These are phyloP conservation scores for Nicator chloris DNA, from an alignment of 2,113 vertebrate genomes.

Conservation along the genomic window DNA sequence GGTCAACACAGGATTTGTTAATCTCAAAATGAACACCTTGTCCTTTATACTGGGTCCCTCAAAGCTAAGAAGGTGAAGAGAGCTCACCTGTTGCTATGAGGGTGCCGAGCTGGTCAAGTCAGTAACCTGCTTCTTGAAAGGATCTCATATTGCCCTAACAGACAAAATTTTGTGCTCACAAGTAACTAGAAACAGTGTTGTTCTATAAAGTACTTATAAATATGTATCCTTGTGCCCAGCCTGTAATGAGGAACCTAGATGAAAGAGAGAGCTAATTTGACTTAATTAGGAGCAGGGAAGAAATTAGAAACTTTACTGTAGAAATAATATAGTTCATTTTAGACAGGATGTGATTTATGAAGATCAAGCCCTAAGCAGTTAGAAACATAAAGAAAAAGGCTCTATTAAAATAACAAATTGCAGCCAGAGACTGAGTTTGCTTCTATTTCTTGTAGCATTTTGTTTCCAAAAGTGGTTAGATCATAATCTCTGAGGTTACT, in stretches of 20 bases:
- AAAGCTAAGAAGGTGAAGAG: neutral
- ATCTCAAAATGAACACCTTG: neutral
- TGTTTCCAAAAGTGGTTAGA: slow-evolving; percentile 35
- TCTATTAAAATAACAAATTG: slow-evolving; percentile 35
- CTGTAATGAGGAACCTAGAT: neutral
- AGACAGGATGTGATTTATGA: neutral
- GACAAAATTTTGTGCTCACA: neutral
- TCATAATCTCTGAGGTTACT: slow-evolving; percentile 41
- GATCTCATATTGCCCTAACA: neutral
- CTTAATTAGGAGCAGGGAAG: slow-evolving; percentile 10
- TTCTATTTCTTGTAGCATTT: slow-evolving; percentile 38
- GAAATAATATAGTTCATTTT: neutral
- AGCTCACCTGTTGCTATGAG: neutral
- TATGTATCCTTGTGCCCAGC: neutral
- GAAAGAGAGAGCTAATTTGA: neutral
- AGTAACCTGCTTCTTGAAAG: neutral
- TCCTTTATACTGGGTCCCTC: neutral
- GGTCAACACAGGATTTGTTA: accelerated
- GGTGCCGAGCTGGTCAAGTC: neutral
- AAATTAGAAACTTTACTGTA: neutral
- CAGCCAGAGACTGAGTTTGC: neutral
- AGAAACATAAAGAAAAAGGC: neutral
- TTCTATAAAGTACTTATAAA: neutral
- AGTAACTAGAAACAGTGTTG: neutral
- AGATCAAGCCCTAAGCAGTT: slow-evolving; percentile 1